Percentiles rank a stretch among this genome's conserved stretches.
These are phyloP conservation scores for Callorhinus ursinus DNA, from an alignment of 2,113 vertebrate genomes.

Conservation along the genomic window DNA sequence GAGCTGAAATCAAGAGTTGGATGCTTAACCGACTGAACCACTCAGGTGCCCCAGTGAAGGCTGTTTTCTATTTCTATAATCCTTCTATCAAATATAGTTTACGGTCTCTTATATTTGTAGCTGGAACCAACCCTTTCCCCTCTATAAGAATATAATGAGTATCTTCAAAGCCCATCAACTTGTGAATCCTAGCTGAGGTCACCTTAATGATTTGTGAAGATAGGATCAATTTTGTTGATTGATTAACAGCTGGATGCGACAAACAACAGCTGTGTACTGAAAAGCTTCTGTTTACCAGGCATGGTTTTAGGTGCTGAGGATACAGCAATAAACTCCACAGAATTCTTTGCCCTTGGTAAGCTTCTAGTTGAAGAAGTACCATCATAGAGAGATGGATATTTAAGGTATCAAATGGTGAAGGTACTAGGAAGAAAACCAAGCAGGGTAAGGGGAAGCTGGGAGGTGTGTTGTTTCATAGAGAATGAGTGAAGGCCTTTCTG, in stretches of 20 bases:
- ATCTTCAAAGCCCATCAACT: not conserved
- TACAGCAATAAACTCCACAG: not conserved
- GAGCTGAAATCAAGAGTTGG: not conserved
- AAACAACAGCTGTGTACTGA: not conserved
- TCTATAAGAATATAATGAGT: not conserved
- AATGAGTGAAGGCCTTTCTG: not conserved
- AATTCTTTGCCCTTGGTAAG: not conserved
- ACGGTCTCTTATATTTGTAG: not conserved
- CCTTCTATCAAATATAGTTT: not conserved
- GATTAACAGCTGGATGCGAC: not conserved
- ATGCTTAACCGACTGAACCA: not conserved
- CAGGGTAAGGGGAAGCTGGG: not conserved
- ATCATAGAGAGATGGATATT: not conserved
- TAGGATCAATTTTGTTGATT: not conserved
- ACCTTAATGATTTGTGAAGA: not conserved
- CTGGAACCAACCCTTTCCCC: not conserved
- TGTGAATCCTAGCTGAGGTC: not conserved
- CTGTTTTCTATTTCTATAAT: not conserved
- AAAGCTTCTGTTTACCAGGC: not conserved
- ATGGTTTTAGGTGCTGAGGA: not conserved
- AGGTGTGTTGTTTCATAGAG: not conserved
- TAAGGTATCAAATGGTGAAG: not conserved
- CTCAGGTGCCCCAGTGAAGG: not conserved
- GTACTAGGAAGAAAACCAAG: not conserved
- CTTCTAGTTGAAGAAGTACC: not conserved